Base-by-base conservation (phyloP, 1,140 invertebrate genomes). In the Megathymus violae region DNA sequence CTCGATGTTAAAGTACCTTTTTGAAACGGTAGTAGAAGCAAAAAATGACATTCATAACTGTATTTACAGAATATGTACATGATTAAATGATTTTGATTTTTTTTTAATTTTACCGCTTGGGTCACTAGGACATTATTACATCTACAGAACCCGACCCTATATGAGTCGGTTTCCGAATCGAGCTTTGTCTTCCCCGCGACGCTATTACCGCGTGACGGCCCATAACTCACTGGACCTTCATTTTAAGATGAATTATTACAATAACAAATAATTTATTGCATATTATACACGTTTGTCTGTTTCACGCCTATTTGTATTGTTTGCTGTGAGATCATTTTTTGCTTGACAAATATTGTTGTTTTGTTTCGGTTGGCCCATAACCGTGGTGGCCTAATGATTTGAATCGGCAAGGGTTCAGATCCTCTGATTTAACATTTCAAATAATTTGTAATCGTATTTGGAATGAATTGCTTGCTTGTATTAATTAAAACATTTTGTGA, bases 121-220 rank as follows among this genome's bases (percentile, higher is more conserved):
- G n/a, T n/a, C n/a, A n/a, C n/a, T n/a, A n/a, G n/a, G n/a, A n/a
- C n/a, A n/a, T n/a, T n/a, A n/a, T n/a, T n/a, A n/a, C n/a, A 14
- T 17, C 22, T 50, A 50, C 46, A 16, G 46, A 50, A 50, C 46
- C 22, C 14, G 9, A 13, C 47, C 27, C n/a, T n/a, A n/a, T 44
- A 25, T 34, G 40, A 44, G 40, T 25, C 19, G 14, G 4, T 31
- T 3, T 38, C 25, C 25, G 52, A 59, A 43, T 41, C 34, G 71
- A 60, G 65, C 52, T 77, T 78, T 82, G 76, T 82, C 69, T 82
- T 74, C n/a, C 27, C 74, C 66, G 69, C 64, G 44, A 60, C 47
- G 50, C n/a, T n/a, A n/a, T 72, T 71, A 69, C 58, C 19, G 11
- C 54, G 51, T 68, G 71, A 75, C 71, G 64, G 50, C 46, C 50